Conservation (phyloP, 2,797 vertebrate species). For the Hemibagrus guttatus region DNA sequence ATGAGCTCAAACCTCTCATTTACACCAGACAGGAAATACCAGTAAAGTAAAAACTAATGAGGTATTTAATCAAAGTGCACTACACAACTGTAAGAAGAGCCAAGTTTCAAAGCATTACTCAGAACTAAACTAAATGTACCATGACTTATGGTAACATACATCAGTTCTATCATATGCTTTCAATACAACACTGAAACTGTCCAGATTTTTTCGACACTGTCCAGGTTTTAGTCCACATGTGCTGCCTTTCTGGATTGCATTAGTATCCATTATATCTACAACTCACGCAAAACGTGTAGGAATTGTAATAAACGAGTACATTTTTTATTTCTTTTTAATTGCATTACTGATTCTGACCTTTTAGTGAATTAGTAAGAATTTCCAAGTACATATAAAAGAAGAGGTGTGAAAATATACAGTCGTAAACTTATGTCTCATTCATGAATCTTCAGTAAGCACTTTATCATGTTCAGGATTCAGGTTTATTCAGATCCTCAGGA, state of each 20-base stretch:
- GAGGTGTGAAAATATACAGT: not conserved
- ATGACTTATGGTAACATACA: slow-evolving; percentile 30
- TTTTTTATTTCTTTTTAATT: not conserved
- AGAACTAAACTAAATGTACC: slow-evolving; percentile 24
- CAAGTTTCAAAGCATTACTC: slow-evolving; percentile 13
- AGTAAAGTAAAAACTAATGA: slow-evolving; percentile 17
- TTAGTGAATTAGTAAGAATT: not conserved
- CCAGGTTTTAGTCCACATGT: slow-evolving; percentile 19
- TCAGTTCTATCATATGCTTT: slow-evolving; percentile 31
- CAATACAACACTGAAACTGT: slow-evolving; percentile 25
- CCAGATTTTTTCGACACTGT: slow-evolving; percentile 14
- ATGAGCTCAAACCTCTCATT: not conserved
- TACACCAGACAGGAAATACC: slow-evolving; percentile 20
- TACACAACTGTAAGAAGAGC: slow-evolving; percentile 11
- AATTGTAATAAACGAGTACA: not conserved
- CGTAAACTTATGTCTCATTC: not conserved
- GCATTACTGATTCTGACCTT: not conserved
- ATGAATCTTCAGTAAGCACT: not conserved
- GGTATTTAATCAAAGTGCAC: slow-evolving; percentile 33
- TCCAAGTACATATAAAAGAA: not conserved
- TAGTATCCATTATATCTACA: not conserved
- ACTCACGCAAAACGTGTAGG: not conserved
- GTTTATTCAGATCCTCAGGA: not conserved
- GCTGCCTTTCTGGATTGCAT: slow-evolving; percentile 22
- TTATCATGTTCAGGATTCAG: not conserved